Conservation (phyloP, 2,113 vertebrate species). For the Caracal caracal region DNA sequence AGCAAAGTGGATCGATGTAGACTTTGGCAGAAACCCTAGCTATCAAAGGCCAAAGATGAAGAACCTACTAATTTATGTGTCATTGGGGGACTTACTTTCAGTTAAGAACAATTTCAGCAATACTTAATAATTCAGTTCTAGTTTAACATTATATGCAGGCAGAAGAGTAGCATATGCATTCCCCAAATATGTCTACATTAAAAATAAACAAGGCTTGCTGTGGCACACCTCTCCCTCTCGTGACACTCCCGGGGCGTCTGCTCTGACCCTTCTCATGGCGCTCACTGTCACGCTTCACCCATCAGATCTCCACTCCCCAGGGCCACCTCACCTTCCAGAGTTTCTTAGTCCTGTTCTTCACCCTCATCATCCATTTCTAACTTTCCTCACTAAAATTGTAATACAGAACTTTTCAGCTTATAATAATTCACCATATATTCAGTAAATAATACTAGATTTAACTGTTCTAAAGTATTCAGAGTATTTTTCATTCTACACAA, state of each 20-base stretch:
- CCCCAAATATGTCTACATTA: background rate
- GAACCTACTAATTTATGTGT: background rate
- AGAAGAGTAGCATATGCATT: background rate
- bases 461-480: background rate
- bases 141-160: background rate
- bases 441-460: background rate
- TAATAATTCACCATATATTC: background rate
- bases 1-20: background rate
- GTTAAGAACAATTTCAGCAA: background rate
- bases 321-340: background rate
- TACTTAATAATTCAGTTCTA: background rate
- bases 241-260: background rate
- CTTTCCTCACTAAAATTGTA: background rate
- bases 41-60: background rate
- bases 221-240: accelerated
- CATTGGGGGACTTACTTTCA: background rate
- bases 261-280: background rate
- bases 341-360: background rate
- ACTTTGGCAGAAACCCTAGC: background rate
- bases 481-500: background rate
- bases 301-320: background rate
- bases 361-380: background rate
- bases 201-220: background rate
- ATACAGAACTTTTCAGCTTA: background rate
- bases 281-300: accelerated